Evolutionary conservation across 2,888 invertebrate genomes (phyloP).

Genomic region (Drosophila anceps): DNA sequence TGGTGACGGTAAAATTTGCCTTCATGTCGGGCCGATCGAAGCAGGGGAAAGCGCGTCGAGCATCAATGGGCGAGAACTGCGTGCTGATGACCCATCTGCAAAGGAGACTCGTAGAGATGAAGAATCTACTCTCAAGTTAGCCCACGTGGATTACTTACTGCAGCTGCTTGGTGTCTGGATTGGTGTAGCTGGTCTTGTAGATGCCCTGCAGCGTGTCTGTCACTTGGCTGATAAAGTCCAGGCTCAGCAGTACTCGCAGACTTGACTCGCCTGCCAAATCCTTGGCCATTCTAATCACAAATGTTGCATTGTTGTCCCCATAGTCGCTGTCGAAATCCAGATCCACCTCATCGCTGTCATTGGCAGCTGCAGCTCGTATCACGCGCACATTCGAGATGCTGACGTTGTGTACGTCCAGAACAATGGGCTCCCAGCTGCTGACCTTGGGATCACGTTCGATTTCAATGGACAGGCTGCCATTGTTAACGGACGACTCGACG

Average conservation of each 20-base stretch:
- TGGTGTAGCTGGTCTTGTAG: slow-evolving; percentile 86
- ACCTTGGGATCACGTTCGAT: slow-evolving; percentile 80
- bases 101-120: not conserved
- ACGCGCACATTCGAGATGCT: slow-evolving; percentile 83
- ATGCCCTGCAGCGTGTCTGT: slow-evolving; percentile 87
- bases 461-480: slow-evolving; percentile 83
- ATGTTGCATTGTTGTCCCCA: slow-evolving; percentile 82
- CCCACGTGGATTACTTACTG: slow-evolving; percentile 81
- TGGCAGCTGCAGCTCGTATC: slow-evolving; percentile 59
- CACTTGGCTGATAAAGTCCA: slow-evolving; percentile 87
- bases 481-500: slow-evolving; percentile 78
- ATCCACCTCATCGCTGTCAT: slow-evolving; percentile 72
- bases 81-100: slow-evolving; percentile 91
- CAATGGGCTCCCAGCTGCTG: slow-evolving; percentile 82
- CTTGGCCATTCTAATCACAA: slow-evolving; percentile 77
- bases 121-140: no score
- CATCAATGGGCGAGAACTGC: slow-evolving; percentile 92
- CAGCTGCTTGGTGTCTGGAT: slow-evolving; percentile 82
- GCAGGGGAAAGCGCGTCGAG: slow-evolving; percentile 93
- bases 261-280: slow-evolving; percentile 59
- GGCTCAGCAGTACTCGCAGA: slow-evolving; percentile 85
- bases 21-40: slow-evolving; percentile 94
- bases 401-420: slow-evolving; percentile 84
- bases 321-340: slow-evolving; percentile 83
- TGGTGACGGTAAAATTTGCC: slow-evolving; percentile 90